These are phyloP conservation scores for Epinotia nisella DNA, from an alignment of 2,888 invertebrate species.

Conservation along the genomic window DNA sequence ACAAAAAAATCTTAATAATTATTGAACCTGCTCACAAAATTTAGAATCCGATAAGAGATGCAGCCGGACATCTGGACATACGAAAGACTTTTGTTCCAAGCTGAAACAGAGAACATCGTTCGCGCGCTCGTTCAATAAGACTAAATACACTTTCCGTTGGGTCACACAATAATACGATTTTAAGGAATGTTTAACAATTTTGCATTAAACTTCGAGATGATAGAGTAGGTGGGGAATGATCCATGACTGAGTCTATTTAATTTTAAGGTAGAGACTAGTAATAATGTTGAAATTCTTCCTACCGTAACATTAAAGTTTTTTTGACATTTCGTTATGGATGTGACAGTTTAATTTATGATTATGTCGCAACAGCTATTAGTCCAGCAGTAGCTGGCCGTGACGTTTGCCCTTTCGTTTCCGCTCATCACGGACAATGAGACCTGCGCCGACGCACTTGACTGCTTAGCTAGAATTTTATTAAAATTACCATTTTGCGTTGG, in stretches of 20 bases:
- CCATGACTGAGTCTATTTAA: neutral
- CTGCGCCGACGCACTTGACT: conserved; percentile 69
- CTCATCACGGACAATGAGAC: conserved; percentile 67
- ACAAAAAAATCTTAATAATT: no score
- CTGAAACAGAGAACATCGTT: no score
- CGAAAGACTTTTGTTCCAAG: no score
- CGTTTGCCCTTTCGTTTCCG: conserved; percentile 61
- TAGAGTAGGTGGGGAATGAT: no score
- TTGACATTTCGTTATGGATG: conserved; percentile 14
- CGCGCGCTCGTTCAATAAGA: neutral
- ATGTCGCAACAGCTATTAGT: conserved; percentile 38
- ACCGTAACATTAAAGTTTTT: conserved; percentile 3
- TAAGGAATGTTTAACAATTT: no score
- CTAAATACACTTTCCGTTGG: no score
- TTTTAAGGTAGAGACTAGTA: no score
- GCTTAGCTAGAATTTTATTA: conserved; percentile 46
- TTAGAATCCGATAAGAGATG: no score
- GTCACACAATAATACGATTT: no score
- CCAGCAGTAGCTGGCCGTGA: conserved; percentile 51
- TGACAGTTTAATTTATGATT: conserved; percentile 9
- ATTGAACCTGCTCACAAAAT: no score
- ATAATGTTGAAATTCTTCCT: neutral
- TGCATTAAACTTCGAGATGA: no score
- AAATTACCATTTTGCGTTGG: neutral
- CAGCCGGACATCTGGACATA: no score